These are phyloP conservation scores for Apis dorsata DNA, from an alignment of 1,140 invertebrate species.

Conservation along the genomic window DNA sequence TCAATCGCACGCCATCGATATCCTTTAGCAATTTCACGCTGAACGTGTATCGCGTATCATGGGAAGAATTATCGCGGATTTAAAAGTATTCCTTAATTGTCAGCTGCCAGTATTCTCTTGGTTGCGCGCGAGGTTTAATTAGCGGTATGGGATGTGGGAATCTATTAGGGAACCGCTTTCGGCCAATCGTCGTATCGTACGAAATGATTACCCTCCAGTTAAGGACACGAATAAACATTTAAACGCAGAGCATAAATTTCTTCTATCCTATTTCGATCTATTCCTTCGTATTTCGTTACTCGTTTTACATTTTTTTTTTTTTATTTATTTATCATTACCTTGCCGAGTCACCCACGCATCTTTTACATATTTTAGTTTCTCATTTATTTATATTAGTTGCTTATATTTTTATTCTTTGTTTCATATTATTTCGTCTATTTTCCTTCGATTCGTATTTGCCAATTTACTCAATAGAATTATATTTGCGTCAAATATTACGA, in stretches of 20 bases:
- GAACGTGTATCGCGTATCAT: too few species aligned
- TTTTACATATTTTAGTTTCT: too few species aligned
- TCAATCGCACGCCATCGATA: constrained; percentile 17
- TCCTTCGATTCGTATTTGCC: not conserved
- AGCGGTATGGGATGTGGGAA: not conserved
- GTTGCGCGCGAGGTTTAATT: constrained; percentile 2
- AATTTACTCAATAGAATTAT: too few species aligned
- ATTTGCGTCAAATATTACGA: too few species aligned
- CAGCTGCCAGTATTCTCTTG: constrained; percentile 1
- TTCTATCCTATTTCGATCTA: not conserved
- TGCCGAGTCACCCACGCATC: too few species aligned
- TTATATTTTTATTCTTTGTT: not conserved
- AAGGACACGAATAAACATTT: too few species aligned
- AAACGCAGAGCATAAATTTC: not conserved
- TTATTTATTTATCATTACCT: not conserved
- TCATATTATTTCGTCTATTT: not conserved
- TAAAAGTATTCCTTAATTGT: not conserved
- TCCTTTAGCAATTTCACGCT: not conserved
- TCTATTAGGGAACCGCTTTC: not conserved
- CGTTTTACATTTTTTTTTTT: too few species aligned
- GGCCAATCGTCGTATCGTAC: not conserved
- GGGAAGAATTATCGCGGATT: not conserved
- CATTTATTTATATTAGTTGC: not conserved
- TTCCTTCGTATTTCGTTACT: too few species aligned
- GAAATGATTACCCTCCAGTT: not conserved